A percentile compares a stretch with the other conserved stretches of the same genome.
These are phyloP conservation scores for Pantherophis alleghaniensis DNA, from an alignment of 2,797 vertebrate genomes.

Conservation along the genomic window DNA sequence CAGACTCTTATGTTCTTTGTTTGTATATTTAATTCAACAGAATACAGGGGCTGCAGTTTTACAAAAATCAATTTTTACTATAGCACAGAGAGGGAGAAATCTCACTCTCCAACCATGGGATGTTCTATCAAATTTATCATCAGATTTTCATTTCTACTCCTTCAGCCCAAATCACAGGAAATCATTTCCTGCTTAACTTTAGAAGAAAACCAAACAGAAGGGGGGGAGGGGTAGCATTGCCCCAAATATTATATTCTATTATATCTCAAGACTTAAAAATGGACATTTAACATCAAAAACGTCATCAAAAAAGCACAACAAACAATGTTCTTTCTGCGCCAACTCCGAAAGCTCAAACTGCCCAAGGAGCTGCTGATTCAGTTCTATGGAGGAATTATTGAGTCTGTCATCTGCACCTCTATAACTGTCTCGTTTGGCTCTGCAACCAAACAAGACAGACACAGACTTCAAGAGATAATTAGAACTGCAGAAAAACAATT, in stretches of 20 bases:
- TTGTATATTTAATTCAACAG: neutral
- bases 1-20: neutral
- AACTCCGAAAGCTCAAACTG: too few species aligned
- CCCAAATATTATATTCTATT: neutral
- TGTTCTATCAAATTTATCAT: neutral
- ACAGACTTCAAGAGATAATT: too few species aligned
- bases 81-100: neutral
- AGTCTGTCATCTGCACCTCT: too few species aligned
- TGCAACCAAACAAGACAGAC: too few species aligned
- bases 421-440: too few species aligned
- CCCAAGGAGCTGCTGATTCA: too few species aligned
- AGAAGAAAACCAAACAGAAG: neutral
- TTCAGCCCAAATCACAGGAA: neutral
- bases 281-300: too few species aligned
- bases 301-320: too few species aligned
- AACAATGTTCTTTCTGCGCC: too few species aligned
- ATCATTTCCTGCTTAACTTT: neutral
- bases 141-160: neutral
- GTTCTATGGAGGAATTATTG: too few species aligned
- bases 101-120: neutral
- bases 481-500: too few species aligned
- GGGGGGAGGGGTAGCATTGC: neutral
- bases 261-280: too few species aligned
- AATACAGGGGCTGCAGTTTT: neutral
- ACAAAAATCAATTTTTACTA: neutral